Base-by-base conservation (phyloP, 2,888 invertebrate species). In the Tetragonula carbonaria region DNA sequence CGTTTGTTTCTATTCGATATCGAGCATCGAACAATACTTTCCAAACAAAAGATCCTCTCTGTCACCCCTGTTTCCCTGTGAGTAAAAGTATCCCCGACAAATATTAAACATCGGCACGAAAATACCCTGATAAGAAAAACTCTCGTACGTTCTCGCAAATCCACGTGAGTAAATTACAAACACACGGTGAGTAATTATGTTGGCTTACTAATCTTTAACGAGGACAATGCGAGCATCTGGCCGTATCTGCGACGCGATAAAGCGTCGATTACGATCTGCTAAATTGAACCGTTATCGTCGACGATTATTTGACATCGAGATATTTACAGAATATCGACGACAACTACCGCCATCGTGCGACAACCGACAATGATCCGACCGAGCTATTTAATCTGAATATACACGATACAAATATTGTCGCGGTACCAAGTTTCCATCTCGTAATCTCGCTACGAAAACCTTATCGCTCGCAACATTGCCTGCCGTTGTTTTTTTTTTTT, bases 121-220 rank as follows among this genome's bases (percentile, higher is more conserved):
- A 84, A 55, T 71, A 62, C 14, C 53, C 33, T 1, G 73, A 74
- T 63, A 78, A 87, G 77, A 59, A 63, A 28, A 66, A 45, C 38
- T 53, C 66, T 70, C 57, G 28, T 50, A 50, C 66, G 38, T 75
- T 50, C 53, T 33, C 16, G 38, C 23, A 28, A 62, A 38, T 67
- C 45, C 45, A n/a, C 13, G n/a, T 75, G 55, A 23, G 18, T 62
- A 51, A 66, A 65, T 59, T 45, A 14, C 23, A 63, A 63, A 80
- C 74, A 80, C 74, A 76, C 18, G 28, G 8, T 2, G 45, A 14
- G 65, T n/a, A 81, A 86, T 79, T 87, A 80, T 13, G 68, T n/a
- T 50, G 67, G 55, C 73, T 75, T 70, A 33, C 21, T 72, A 65
- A 73, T 75, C 59, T 86, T n/a, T 51, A 73, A 85, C 23, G 57